Conservation (phyloP, 2,113 vertebrate species). For the Tylochromis polylepis region DNA sequence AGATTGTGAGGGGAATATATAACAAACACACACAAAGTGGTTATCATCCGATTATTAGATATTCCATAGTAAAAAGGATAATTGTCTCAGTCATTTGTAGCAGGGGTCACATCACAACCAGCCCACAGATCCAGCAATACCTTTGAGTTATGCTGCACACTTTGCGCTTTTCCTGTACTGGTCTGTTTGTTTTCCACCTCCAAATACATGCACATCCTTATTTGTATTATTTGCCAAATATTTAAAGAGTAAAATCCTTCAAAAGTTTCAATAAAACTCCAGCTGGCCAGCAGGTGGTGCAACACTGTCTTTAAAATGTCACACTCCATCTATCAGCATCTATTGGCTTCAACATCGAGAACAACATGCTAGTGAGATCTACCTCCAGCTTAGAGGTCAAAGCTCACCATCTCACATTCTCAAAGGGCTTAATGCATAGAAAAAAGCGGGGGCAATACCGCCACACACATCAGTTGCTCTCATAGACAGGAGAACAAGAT, state of each 20-base stretch:
- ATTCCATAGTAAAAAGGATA: slow-evolving; percentile 34
- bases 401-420: slow-evolving; percentile 33
- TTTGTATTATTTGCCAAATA: neutral
- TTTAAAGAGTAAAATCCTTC: neutral
- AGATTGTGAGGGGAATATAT: neutral
- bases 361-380: neutral
- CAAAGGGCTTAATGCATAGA: slow-evolving; percentile 18
- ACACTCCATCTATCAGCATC: neutral
- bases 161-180: neutral
- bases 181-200: neutral
- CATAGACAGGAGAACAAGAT: neutral
- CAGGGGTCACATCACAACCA: neutral
- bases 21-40: slow-evolving; percentile 44
- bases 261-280: neutral
- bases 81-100: slow-evolving; percentile 40
- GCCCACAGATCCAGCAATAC: neutral
- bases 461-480: neutral
- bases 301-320: neutral
- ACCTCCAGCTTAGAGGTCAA: slow-evolving; percentile 13
- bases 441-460: neutral
- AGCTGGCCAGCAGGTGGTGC: neutral
- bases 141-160: neutral
- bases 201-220: neutral
- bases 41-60: slow-evolving; percentile 39
- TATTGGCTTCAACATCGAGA: neutral